Evolutionary conservation across 2,888 invertebrate genomes (phyloP).

Genomic region (Iselma pallidipennis): DNA sequence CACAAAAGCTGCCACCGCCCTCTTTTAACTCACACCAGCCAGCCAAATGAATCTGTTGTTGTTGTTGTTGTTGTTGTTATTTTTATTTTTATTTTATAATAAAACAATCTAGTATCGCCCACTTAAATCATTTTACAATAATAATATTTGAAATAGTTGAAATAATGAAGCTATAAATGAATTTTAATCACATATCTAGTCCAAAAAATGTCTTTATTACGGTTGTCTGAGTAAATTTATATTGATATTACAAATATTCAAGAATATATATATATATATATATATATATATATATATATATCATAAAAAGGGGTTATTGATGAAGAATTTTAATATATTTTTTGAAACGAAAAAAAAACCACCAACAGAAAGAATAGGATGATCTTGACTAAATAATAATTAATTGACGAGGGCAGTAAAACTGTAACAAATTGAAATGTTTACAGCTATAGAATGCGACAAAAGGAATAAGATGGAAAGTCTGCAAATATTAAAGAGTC

Average conservation of each 20-base stretch:
- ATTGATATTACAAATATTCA: not conserved
- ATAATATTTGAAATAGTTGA: not conserved
- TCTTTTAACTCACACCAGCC: not conserved
- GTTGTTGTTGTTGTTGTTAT: not conserved
- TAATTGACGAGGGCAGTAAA: constrained; percentile 17
- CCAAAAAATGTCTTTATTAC: not conserved
- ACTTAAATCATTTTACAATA: not conserved
- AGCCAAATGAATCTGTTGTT: not conserved
- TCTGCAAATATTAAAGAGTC: constrained; percentile 16
- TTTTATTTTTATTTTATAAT: too few species aligned
- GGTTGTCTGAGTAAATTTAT: not conserved
- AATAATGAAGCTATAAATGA: not conserved
- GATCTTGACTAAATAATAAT: not conserved
- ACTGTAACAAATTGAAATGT: constrained; percentile 21
- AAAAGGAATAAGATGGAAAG: constrained; percentile 11
- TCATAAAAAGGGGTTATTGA: too few species aligned
- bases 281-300: too few species aligned
- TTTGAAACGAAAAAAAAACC: too few species aligned
- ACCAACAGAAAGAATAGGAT: not conserved
- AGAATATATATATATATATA: too few species aligned
- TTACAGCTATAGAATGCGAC: constrained; percentile 15
- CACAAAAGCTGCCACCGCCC: constrained; percentile 20
- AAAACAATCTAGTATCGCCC: not conserved
- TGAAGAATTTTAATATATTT: too few species aligned
- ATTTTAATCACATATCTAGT: not conserved